These are phyloP conservation scores for Paragorgia papillata DNA, from an alignment of 92 coral and sea anemone genomes.

Conservation along the genomic window DNA sequence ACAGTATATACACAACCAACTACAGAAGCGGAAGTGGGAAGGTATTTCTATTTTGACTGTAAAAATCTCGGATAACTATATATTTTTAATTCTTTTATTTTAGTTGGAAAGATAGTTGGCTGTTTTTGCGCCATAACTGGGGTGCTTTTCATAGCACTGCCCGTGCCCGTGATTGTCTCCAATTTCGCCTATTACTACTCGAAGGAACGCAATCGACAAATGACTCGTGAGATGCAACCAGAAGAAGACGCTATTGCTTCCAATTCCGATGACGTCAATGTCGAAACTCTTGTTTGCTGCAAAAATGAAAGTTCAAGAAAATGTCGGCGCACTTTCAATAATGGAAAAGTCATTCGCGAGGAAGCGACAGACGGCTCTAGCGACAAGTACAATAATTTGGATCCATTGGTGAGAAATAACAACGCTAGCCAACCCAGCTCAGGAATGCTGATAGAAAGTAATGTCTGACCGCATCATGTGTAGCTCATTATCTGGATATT, in stretches of 20 bases:
- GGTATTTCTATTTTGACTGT: too few species aligned
- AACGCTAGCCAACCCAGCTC: too few species aligned
- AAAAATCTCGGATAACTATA: too few species aligned
- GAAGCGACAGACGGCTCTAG: background rate
- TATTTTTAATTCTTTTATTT: slow-evolving; percentile 5
- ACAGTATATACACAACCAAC: too few species aligned
- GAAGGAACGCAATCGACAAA: slow-evolving; percentile 68
- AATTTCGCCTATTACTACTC: slow-evolving; percentile 90
- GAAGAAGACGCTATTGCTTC: slow-evolving; percentile 19
- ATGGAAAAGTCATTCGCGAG: slow-evolving; percentile 2
- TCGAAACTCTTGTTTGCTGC: slow-evolving; percentile 11
- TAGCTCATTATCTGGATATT: background rate
- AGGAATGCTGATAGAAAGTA: background rate
- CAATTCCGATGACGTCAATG: background rate
- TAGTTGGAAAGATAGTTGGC: slow-evolving; percentile 87
- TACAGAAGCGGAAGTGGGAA: too few species aligned
- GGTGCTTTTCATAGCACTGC: slow-evolving; percentile 80
- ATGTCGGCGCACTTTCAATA: background rate
- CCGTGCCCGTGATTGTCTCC: slow-evolving; percentile 88
- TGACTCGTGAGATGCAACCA: slow-evolving; percentile 47
- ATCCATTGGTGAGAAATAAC: background rate
- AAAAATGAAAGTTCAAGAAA: background rate
- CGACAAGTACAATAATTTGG: background rate
- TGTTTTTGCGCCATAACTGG: slow-evolving; percentile 90
- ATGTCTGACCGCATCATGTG: background rate